Evolutionary conservation across 1,140 invertebrate genomes (phyloP).

Genomic region (Bombus pyrosoma): DNA sequence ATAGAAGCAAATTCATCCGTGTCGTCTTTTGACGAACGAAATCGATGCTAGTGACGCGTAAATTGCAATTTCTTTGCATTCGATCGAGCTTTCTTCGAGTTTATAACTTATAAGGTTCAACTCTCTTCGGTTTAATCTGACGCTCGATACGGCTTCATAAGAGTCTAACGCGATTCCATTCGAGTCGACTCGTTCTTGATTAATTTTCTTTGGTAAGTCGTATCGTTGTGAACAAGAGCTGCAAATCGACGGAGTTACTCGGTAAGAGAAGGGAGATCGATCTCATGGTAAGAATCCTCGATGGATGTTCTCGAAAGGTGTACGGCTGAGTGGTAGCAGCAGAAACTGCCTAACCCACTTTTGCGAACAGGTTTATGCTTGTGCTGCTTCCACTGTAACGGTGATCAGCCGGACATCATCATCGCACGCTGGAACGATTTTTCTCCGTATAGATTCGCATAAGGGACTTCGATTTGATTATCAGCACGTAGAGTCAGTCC

Average conservation of each 20-base stretch:
- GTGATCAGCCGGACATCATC: constrained; percentile 74
- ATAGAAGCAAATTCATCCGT: constrained; percentile 15
- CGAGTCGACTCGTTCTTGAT: not conserved
- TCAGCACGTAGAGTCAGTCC: not conserved
- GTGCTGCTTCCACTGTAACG: constrained; percentile 73
- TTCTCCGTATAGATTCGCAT: constrained; percentile 50
- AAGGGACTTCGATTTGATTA: not conserved
- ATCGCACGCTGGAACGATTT: constrained; percentile 58
- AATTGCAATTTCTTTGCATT: constrained; percentile 1
- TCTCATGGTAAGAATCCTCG: constrained; percentile 48
- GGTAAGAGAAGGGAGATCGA: constrained; percentile 38
- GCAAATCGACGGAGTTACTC: not conserved
- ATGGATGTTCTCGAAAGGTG: constrained; percentile 41
- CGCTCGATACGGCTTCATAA: not conserved
- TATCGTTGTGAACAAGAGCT: not conserved
- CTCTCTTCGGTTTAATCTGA: constrained; percentile 3
- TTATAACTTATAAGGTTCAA: not conserved
- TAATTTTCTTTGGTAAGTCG: not conserved
- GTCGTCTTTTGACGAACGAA: constrained; percentile 22
- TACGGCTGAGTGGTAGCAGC: constrained; percentile 45
- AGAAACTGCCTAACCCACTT: constrained; percentile 78
- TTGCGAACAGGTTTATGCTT: constrained; percentile 79
- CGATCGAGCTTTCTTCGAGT: not conserved
- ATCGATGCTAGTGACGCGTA: constrained; percentile 20
- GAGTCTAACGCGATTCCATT: not conserved